These are phyloP conservation scores for Willisornis vidua DNA, from an alignment of 2,113 vertebrate species.

Conservation along the genomic window DNA sequence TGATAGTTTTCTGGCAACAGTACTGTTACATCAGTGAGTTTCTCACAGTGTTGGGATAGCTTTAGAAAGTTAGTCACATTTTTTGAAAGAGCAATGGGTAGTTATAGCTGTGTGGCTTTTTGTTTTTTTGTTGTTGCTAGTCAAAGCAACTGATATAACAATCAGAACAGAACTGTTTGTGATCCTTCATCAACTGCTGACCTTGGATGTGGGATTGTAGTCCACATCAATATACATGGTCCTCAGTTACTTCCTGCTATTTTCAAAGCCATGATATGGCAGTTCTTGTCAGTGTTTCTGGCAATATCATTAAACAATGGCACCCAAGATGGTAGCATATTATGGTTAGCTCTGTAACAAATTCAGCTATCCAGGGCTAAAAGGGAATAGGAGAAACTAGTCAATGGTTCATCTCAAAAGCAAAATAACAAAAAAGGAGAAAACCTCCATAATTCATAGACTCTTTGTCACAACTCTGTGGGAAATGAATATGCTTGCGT, in stretches of 20 bases:
- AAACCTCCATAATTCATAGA: background rate
- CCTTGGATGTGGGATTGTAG: background rate
- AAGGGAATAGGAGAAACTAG: background rate
- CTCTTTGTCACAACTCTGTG: background rate
- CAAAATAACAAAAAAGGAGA: background rate
- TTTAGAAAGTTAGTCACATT: slow-evolving; percentile 21
- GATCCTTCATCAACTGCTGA: background rate
- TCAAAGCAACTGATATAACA: background rate
- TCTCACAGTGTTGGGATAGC: background rate
- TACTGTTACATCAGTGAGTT: background rate
- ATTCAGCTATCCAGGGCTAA: background rate
- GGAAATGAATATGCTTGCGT: background rate
- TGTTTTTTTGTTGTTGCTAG: background rate
- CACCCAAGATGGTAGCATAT: background rate
- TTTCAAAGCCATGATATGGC: background rate
- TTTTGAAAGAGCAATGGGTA: background rate
- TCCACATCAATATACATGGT: background rate
- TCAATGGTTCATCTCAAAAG: background rate
- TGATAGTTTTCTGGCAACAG: slow-evolving; percentile 24
- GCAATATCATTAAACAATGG: background rate
- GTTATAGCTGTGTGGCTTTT: background rate
- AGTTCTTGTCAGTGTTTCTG: background rate
- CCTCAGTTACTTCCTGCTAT: background rate
- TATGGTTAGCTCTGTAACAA: background rate
- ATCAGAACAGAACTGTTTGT: background rate